Conservation (phyloP, 1,140 invertebrate genomes). For the Apis florea region DNA sequence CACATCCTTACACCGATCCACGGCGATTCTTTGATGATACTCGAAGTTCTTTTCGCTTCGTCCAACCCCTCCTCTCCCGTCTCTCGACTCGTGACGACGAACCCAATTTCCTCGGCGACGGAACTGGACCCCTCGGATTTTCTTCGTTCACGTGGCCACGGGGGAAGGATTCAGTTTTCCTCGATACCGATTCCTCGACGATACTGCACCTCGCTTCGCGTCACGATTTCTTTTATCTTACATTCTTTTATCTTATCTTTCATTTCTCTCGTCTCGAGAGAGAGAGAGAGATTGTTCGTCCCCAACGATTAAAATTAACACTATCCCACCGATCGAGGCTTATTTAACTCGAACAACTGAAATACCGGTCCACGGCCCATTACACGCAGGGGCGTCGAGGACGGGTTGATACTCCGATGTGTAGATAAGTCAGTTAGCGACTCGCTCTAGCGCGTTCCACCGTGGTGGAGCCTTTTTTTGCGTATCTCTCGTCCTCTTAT, state of each 20-base stretch:
- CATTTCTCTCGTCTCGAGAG: accelerated
- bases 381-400: conserved; percentile 9
- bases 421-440: conserved; percentile 79
- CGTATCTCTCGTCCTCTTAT: conserved; percentile 69
- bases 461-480: conserved; percentile 71
- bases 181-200: conserved; percentile 52
- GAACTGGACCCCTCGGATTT: conserved; percentile 55
- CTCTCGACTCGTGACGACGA: conserved; percentile 52
- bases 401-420: conserved; percentile 57
- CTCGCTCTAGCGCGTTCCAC: conserved; percentile 78
- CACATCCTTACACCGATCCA: conserved; percentile 52
- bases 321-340: not conserved
- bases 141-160: conserved; percentile 52
- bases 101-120: conserved; percentile 71
- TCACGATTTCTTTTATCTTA: not conserved
- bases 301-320: not conserved
- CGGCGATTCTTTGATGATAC: conserved; percentile 72
- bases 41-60: conserved; percentile 72
- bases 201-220: conserved; percentile 1
- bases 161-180: conserved; percentile 64
- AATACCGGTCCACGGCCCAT: conserved; percentile 19
- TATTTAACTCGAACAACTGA: not conserved
- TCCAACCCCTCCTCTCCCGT: not conserved
- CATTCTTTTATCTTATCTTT: too few species aligned
- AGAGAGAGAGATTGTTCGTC: not conserved